A percentile compares a stretch with the other conserved stretches of the same genome.
phyloP scores from a whole-genome alignment of 2,797 vertebrate genomes.

The Brachyrhaphis roseni region DNA sequence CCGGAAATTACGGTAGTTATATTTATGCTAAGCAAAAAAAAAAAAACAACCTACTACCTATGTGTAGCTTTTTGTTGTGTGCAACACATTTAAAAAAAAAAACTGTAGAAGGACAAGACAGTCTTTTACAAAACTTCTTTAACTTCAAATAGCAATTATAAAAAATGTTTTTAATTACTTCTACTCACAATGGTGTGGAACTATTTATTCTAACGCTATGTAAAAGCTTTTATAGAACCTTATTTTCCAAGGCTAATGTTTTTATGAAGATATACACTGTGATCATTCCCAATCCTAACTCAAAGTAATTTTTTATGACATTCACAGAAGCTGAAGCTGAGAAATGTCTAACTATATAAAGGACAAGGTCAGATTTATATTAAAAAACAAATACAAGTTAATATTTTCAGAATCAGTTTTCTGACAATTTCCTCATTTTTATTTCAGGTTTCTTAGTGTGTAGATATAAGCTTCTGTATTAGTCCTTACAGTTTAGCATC shows the following conservation, averaged over 20 bases:
- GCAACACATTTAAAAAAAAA: neutral
- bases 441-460: conserved; percentile 40
- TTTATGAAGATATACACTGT: neutral
- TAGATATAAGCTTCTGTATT: conserved; percentile 54
- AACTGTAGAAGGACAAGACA: neutral
- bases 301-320: neutral
- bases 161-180: neutral
- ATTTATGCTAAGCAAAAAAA: no score
- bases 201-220: neutral
- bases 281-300: neutral
- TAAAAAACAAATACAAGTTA: neutral
- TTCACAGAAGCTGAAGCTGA: neutral
- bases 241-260: neutral
- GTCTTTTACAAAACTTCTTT: neutral
- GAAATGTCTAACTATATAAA: neutral
- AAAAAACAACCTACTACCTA: no score
- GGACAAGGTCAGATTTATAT: neutral
- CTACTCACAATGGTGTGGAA: neutral
- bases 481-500: conserved; percentile 55
- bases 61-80: neutral
- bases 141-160: neutral
- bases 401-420: neutral
- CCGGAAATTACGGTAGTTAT: no score
- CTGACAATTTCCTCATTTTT: conserved; percentile 51
- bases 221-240: neutral